Evolutionary conservation across 2,888 invertebrate species (phyloP).

Genomic region (Morpho helenor): DNA sequence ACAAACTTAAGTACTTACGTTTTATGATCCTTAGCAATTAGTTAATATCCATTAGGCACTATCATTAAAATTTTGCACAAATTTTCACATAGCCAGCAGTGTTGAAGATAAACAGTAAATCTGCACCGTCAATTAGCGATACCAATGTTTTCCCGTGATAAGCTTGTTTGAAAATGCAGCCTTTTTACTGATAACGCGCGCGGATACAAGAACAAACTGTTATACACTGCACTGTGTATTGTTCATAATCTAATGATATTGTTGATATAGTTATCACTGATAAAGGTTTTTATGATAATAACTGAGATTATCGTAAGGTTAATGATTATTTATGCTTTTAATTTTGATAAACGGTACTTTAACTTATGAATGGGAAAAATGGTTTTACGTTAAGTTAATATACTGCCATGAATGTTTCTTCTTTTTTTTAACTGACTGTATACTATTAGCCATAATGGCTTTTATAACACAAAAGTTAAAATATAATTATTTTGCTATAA

Average conservation of each 20-base stretch:
- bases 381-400: no score
- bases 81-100: background rate
- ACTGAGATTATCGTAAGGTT: slow-evolving; percentile 36
- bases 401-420: no score
- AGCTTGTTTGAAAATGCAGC: slow-evolving; percentile 40
- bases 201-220: slow-evolving; percentile 33
- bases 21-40: background rate
- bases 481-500: no score
- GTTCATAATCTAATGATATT: slow-evolving; percentile 48
- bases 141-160: slow-evolving; percentile 33
- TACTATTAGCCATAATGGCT: no score
- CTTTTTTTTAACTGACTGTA: no score
- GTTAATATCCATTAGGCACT: background rate
- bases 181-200: slow-evolving; percentile 42
- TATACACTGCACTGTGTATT: slow-evolving; percentile 47
- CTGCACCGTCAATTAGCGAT: slow-evolving; percentile 16
- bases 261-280: slow-evolving; percentile 33
- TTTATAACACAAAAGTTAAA: no score
- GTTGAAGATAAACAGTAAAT: slow-evolving; percentile 12
- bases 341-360: background rate
- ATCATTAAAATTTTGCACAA: background rate
- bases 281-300: slow-evolving; percentile 38
- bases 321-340: slow-evolving; percentile 14
- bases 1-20: background rate
- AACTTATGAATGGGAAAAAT: no score